phyloP scores from a whole-genome alignment of 1,140 invertebrate genomes.

The Macrocentrus cingulum region DNA sequence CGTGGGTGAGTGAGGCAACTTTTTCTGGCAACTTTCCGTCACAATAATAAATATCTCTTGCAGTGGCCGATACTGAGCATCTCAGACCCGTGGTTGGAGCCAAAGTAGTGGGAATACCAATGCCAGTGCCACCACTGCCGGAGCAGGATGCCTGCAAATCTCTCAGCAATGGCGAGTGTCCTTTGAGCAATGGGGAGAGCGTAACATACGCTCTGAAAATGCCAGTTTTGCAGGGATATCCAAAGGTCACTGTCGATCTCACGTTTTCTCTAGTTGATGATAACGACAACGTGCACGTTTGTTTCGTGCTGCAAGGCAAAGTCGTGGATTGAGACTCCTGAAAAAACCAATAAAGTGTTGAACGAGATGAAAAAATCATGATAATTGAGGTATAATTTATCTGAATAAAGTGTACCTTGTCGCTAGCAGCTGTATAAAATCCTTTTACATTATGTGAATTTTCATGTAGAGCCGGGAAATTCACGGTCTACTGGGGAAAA shows the following conservation, averaged over 20 bases:
- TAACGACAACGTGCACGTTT: slow-evolving; percentile 22
- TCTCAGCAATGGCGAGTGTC: slow-evolving; percentile 37
- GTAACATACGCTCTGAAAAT: slow-evolving; percentile 40
- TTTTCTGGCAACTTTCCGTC: background rate
- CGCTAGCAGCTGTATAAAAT: too few species aligned
- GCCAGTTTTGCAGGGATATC: slow-evolving; percentile 35
- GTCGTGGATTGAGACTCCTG: slow-evolving; percentile 26
- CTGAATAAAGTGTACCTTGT: too few species aligned
- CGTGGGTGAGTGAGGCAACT: slow-evolving; percentile 32
- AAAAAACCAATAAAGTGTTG: too few species aligned
- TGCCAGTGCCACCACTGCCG: slow-evolving; percentile 32
- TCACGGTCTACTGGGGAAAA: too few species aligned
- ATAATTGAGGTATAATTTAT: too few species aligned
- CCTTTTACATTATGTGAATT: too few species aligned
- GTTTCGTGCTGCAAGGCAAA: slow-evolving; percentile 33
- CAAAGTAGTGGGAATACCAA: background rate
- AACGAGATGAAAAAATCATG: too few species aligned
- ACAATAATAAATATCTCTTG: too few species aligned
- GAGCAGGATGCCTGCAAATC: slow-evolving; percentile 38
- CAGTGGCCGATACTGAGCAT: slow-evolving; percentile 29
- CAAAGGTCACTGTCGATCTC: slow-evolving; percentile 30
- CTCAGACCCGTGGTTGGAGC: slow-evolving; percentile 35
- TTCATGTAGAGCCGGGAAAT: too few species aligned
- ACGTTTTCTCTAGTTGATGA: slow-evolving; percentile 35
- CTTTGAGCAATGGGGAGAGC: slow-evolving; percentile 36